Conservation (phyloP, 1,140 invertebrate genomes). For the Planococcus citri region DNA sequence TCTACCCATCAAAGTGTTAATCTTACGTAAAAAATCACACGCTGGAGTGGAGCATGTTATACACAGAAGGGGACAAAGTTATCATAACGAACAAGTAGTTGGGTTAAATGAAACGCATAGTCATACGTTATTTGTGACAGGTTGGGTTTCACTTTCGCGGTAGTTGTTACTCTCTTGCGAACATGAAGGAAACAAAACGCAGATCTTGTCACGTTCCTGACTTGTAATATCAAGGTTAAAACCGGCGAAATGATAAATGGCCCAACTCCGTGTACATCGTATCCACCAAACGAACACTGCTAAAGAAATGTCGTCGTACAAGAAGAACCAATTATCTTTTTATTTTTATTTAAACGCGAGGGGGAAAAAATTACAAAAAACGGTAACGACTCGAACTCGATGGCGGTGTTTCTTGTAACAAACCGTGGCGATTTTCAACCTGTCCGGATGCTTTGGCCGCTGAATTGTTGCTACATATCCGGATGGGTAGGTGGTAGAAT, state of each 20-base stretch:
- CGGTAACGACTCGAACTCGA: too few relatives aligned
- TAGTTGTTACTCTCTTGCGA: conserved; percentile 1
- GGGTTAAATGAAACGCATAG: background rate
- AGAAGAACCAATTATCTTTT: conserved; percentile 19
- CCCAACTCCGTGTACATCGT: background rate
- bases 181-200: conserved; percentile 10
- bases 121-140: background rate
- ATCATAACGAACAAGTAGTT: background rate
- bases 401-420: too few relatives aligned
- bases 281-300: background rate
- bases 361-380: background rate
- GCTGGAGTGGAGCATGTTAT: too few relatives aligned
- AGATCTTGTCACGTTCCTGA: conserved; percentile 14
- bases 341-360: background rate
- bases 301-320: conserved; percentile 15
- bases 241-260: conserved; percentile 16
- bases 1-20: too few relatives aligned
- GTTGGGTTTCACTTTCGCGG: conserved; percentile 5
- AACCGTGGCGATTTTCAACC: background rate
- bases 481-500: background rate
- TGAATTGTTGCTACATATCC: background rate
- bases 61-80: too few relatives aligned
- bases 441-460: background rate
- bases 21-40: too few relatives aligned
- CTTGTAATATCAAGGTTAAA: conserved; percentile 15